Base-by-base conservation (phyloP, 30 jellyfish, hydroid and myxozoan genomes). In the Clytia hemisphaerica region DNA sequence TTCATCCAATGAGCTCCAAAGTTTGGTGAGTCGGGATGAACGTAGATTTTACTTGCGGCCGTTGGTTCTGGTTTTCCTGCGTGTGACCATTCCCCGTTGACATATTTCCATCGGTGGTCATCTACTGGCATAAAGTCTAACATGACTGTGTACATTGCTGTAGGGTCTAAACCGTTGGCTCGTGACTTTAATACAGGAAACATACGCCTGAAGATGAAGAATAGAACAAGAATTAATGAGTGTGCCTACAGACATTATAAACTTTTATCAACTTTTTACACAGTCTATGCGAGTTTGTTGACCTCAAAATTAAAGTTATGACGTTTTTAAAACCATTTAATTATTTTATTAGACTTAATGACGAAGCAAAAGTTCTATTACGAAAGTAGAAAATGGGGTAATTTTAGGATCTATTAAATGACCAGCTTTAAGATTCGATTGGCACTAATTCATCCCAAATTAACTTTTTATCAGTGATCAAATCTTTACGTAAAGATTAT, bases 1-100 rank as follows among this genome's bases (percentile, higher is more conserved):
- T 90, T 81, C 98, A 90, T 90, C 98, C 98, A 90, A 55, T 80
- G 94, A 1, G 95, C 70, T 18, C 98, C 98, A 50, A 81, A 90
- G 59, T 90, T 90, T 7, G 98, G 98, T 16, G 98, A 90, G 32
- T 90, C 98, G 3, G 95, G 95, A 62, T 90, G 98, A 45, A 82
- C 93, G 46, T 90, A 90, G 26, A 81, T 92, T 54, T 77, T 82
- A 58, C 95, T 81, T 19, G 91, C 75, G 3, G 93, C 84, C 3
- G 93, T 81, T n/a, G 93, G 93, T 71, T 90, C 98, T 2, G 95
- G 93, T 69, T 82, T 90, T 12, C 93, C 91, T 16, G 95, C 92
- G 47, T 76, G 93, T 1, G 94, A 77, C 98, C 98, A 90, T 66
- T 81, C 95, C 14, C 98, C 98, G 49, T 82, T 82, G 22, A 90